Evolutionary conservation across 2,113 vertebrate genomes (phyloP).

Genomic region (Chaetura pelagica): DNA sequence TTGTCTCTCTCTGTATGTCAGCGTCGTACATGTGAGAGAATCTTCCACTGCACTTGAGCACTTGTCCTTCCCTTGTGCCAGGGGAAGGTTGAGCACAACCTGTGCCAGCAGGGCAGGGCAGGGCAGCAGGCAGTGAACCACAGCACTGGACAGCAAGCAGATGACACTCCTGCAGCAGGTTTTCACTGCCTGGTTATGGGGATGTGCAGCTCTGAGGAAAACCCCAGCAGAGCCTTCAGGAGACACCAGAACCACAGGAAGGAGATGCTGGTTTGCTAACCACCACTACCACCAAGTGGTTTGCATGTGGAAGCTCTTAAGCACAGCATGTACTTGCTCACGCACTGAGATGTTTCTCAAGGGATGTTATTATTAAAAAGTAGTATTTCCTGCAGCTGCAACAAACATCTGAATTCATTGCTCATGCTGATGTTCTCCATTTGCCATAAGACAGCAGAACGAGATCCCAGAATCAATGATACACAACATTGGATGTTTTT

Average conservation of each 20-base stretch:
- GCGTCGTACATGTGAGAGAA: neutral
- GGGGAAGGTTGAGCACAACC: neutral
- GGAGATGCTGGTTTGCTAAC: neutral
- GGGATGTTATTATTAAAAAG: neutral
- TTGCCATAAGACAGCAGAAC: neutral
- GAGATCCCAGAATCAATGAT: neutral
- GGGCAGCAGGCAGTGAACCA: neutral
- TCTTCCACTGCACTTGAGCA: neutral
- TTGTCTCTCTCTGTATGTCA: neutral
- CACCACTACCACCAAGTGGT: constrained; percentile 58
- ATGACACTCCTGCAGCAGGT: neutral
- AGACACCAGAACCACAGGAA: neutral
- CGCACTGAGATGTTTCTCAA: neutral
- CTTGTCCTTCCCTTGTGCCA: neutral
- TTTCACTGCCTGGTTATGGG: neutral
- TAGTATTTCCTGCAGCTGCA: neutral
- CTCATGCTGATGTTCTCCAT: neutral
- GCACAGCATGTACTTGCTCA: neutral
- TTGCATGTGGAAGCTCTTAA: neutral
- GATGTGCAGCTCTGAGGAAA: fast-evolving
- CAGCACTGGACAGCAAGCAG: neutral
- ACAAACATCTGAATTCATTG: neutral
- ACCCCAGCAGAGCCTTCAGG: neutral
- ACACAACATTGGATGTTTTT: neutral
- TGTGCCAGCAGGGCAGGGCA: neutral